Evolutionary conservation across 2,888 invertebrate genomes (phyloP).

Genomic region (Macrosiphum euphorbiae): DNA sequence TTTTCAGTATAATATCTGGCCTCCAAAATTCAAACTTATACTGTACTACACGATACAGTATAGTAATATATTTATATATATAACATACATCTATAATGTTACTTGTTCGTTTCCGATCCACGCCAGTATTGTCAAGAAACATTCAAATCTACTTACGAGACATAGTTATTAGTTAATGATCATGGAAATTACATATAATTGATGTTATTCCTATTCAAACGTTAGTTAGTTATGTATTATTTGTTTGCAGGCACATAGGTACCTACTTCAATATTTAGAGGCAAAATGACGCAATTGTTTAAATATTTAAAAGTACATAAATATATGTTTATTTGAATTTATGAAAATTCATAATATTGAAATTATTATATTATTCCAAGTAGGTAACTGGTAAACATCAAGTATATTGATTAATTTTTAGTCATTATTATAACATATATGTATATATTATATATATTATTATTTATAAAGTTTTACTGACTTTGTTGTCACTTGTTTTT

Average conservation of each 20-base stretch:
- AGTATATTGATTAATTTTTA: not conserved
- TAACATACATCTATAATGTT: not conserved
- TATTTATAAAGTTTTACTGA: not conserved
- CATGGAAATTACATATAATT: not conserved
- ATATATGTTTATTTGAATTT: not conserved
- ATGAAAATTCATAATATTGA: not conserved
- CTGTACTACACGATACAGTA: not conserved
- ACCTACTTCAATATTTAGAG: not conserved
- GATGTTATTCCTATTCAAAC: not conserved
- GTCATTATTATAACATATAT: no score
- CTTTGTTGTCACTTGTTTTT: not conserved
- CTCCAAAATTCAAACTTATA: conserved; percentile 9
- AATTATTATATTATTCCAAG: not conserved
- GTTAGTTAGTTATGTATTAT: not conserved
- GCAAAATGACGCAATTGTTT: not conserved
- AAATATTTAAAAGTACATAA: not conserved
- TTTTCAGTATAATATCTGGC: not conserved
- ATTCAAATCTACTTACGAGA: not conserved
- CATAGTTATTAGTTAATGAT: not conserved
- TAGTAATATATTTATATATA: not conserved
- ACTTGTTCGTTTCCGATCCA: not conserved
- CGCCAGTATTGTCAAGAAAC: not conserved
- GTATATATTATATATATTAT: no score
- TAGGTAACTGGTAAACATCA: no score
- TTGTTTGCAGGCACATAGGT: not conserved